Evolutionary conservation across 2,888 invertebrate species (phyloP).

Genomic region (Spisula solida): DNA sequence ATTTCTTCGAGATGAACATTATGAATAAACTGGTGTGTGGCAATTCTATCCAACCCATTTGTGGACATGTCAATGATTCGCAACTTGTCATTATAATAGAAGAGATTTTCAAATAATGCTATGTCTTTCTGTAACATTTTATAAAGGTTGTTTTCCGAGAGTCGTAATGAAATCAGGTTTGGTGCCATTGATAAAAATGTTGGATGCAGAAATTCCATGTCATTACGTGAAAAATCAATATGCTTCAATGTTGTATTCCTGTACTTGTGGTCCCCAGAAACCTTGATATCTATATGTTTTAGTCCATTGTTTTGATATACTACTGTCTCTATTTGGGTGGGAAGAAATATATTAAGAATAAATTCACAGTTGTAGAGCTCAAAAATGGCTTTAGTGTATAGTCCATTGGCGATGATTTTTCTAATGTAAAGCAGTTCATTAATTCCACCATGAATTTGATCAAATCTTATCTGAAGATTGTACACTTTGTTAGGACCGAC

Average conservation of each 20-base stretch:
- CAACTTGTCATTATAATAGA: neutral
- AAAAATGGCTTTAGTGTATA: neutral
- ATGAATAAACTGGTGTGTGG: constrained; percentile 6
- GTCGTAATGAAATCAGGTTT: neutral
- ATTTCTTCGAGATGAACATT: constrained; percentile 11
- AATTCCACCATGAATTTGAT: neutral
- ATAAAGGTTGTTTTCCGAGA: constrained; percentile 10
- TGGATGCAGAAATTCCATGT: constrained; percentile 29
- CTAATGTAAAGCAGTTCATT: neutral
- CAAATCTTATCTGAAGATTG: neutral
- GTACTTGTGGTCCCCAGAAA: neutral
- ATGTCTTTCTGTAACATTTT: constrained; percentile 17
- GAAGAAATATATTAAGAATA: neutral
- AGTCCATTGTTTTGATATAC: neutral
- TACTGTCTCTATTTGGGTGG: neutral
- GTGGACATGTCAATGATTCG: constrained; percentile 13
- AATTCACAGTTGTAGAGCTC: neutral
- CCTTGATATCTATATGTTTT: neutral
- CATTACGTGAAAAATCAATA: constrained; percentile 17
- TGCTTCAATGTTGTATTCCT: neutral
- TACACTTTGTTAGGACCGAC: neutral
- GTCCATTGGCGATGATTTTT: neutral
- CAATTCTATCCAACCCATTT: constrained; percentile 2
- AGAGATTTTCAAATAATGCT: constrained; percentile 22
- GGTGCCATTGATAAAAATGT: neutral